Percentiles rank a stretch among this genome's conserved stretches.
Evolutionary conservation across 2,113 vertebrate species (phyloP).

Genomic region (Ciconia stormi): DNA sequence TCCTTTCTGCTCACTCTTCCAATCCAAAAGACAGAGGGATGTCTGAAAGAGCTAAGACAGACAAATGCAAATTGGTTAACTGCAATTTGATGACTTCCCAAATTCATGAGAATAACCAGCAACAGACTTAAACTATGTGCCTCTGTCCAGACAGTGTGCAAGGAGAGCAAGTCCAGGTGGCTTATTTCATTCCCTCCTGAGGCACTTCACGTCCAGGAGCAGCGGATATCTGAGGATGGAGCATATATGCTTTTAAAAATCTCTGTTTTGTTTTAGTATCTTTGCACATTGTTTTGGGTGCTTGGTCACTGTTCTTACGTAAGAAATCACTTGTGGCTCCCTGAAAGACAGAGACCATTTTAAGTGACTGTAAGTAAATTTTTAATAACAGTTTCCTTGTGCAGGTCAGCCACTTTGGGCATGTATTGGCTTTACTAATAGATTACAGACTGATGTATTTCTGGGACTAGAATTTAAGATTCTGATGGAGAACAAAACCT

Average conservation of each 20-base stretch:
- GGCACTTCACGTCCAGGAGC: background rate
- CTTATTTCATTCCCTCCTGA: background rate
- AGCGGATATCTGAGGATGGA: background rate
- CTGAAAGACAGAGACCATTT: background rate
- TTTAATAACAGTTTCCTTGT: background rate
- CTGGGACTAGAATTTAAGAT: background rate
- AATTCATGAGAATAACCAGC: background rate
- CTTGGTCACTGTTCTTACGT: rapidly evolving
- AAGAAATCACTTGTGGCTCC: background rate
- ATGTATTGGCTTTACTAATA: background rate
- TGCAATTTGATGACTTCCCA: background rate
- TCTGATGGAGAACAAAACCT: background rate
- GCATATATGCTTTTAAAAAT: background rate
- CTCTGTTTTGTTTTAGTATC: background rate
- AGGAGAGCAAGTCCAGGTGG: background rate
- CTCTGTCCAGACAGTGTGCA: background rate
- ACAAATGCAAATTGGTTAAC: background rate
- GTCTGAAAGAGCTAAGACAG: background rate
- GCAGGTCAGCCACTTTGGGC: background rate
- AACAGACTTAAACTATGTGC: background rate
- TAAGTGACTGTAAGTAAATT: background rate
- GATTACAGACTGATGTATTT: background rate
- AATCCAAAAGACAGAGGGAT: background rate
- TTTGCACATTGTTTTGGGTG: background rate
- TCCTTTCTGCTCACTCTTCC: background rate